Conservation (phyloP, 2,113 vertebrate species). For the Embiotoca jacksoni region DNA sequence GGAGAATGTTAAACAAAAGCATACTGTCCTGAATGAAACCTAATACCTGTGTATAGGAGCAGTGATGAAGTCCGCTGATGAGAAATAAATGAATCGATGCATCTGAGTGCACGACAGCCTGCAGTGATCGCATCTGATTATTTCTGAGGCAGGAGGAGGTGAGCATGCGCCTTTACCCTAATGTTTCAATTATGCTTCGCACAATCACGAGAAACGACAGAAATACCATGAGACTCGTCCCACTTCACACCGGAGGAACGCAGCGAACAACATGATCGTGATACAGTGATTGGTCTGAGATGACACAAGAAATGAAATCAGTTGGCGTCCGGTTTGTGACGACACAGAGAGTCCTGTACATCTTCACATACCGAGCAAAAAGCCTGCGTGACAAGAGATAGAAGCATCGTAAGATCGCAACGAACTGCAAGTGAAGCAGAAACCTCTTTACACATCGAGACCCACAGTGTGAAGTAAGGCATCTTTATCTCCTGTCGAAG, state of each 20-base stretch:
- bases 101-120: constrained; percentile 28
- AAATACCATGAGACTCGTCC: neutral
- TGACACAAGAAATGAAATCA: constrained; percentile 17
- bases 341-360: constrained; percentile 39
- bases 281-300: constrained; percentile 67
- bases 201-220: constrained; percentile 46
- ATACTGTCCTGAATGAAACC: constrained; percentile 45
- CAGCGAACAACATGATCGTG: constrained; percentile 30
- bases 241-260: constrained; percentile 24
- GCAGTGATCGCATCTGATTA: constrained; percentile 21
- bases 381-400: constrained; percentile 35
- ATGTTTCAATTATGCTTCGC: constrained; percentile 49
- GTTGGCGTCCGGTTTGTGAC: constrained; percentile 48
- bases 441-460: constrained; percentile 37
- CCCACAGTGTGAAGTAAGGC: constrained; percentile 73
- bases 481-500: constrained; percentile 57
- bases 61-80: constrained; percentile 38
- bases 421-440: constrained; percentile 33
- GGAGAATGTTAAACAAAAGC: constrained; percentile 60
- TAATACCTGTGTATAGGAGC: constrained; percentile 35
- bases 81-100: constrained; percentile 53
- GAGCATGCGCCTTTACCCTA: constrained; percentile 49
- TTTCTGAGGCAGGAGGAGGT: constrained; percentile 7
- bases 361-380: constrained; percentile 38
- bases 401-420: constrained; percentile 32